Conservation (phyloP, 2,797 vertebrate genomes). For the Lagocephalus sceleratus region DNA sequence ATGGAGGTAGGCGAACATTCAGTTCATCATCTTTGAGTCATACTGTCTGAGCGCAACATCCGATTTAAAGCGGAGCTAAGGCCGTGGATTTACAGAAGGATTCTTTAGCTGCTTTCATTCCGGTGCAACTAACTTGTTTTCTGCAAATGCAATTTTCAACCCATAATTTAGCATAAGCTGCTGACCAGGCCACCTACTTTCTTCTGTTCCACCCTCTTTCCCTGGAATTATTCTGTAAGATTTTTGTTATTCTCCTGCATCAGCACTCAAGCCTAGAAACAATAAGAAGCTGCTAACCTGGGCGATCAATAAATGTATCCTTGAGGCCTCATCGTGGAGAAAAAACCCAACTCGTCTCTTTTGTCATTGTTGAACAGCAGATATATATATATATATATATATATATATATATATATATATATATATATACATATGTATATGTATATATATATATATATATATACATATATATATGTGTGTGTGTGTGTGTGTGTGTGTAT, state of each 20-base stretch:
- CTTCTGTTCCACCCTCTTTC: constrained; percentile 7
- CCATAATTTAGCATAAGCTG: neutral
- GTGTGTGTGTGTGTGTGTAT: too few species aligned
- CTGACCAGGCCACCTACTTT: neutral
- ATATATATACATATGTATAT: too few species aligned
- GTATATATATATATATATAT: too few species aligned
- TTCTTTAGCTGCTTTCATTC: constrained; percentile 4
- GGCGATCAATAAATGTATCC: constrained; percentile 12
- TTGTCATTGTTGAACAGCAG: constrained; percentile 7
- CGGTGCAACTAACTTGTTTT: neutral
- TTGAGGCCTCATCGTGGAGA: constrained; percentile 25
- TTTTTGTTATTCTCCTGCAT: constrained; percentile 21
- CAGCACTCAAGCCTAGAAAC: constrained; percentile 17
- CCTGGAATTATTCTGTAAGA: constrained; percentile 14
- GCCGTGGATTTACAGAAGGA: constrained; percentile 1
- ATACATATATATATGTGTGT: too few species aligned
- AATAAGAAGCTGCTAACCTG: constrained; percentile 21
- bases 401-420: too few species aligned
- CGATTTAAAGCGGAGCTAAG: neutral
- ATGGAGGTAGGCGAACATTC: constrained; percentile 77
- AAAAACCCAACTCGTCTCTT: neutral
- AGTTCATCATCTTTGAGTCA: constrained; percentile 16
- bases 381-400: too few species aligned
- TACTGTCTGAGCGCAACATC: constrained; percentile 4
- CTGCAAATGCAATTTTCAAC: neutral